phyloP scores from a whole-genome alignment of 2,888 invertebrate species.

The Drosophila putrida region DNA sequence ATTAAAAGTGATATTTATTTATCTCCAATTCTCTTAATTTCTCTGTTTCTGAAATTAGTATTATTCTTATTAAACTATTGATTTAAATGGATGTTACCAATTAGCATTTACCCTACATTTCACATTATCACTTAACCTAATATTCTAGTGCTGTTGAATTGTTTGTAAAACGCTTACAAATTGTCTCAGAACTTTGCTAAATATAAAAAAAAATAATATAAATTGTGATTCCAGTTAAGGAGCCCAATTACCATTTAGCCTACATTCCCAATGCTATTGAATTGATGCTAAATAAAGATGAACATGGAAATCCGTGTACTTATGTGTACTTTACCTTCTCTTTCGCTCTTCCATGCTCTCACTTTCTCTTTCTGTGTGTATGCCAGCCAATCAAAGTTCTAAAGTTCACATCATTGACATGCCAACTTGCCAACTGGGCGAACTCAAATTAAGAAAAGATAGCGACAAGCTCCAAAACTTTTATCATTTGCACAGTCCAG shows the following conservation, averaged over 20 bases:
- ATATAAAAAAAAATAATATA: too few species aligned
- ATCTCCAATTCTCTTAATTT: too few species aligned
- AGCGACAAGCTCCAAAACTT: constrained; percentile 58
- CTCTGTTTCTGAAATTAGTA: too few species aligned
- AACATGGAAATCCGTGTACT: background rate
- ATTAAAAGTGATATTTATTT: too few species aligned
- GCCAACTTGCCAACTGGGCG: constrained; percentile 52
- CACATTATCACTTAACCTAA: background rate
- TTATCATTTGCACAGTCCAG: constrained; percentile 62
- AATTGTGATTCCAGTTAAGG: background rate
- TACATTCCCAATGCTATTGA: background rate
- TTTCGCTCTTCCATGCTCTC: background rate
- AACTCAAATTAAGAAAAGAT: constrained; percentile 74
- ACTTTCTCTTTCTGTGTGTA: constrained; percentile 4
- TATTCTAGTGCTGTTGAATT: background rate
- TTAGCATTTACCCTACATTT: too few species aligned
- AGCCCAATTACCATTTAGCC: background rate
- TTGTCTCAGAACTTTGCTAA: too few species aligned
- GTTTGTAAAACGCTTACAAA: too few species aligned
- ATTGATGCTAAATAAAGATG: constrained; percentile 10
- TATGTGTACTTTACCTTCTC: background rate
- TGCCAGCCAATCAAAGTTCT: constrained; percentile 72
- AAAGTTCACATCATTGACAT: constrained; percentile 76
- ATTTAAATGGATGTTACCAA: too few species aligned
- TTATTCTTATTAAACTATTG: too few species aligned